Conservation (phyloP, 1,140 invertebrate genomes). For the Rhopalosiphum padi region DNA sequence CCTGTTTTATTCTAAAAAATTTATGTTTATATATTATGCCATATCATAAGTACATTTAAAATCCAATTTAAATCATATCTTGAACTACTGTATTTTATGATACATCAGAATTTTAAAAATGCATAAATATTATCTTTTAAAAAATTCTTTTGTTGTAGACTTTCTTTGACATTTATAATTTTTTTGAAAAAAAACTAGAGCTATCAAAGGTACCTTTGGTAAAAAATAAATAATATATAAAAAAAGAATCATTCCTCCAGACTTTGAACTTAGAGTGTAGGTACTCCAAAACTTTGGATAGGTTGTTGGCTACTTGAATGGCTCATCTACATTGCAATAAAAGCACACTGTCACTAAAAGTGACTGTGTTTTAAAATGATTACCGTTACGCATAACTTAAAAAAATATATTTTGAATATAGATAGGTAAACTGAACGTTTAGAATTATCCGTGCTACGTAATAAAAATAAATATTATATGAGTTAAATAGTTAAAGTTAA, state of each 20-base stretch:
- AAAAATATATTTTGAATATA: not conserved
- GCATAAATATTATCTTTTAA: not conserved
- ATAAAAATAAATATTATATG: not conserved
- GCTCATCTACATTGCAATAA: not conserved
- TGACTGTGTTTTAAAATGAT: too few species aligned
- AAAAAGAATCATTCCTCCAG: not conserved
- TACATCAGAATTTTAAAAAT: not conserved
- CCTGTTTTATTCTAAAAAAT: not conserved
- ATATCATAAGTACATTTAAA: not conserved
- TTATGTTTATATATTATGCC: not conserved
- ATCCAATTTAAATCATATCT: not conserved
- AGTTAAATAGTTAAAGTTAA: too few species aligned
- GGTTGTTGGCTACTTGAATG: not conserved
- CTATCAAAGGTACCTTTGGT: not conserved
- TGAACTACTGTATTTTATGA: not conserved
- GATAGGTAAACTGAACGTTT: not conserved
- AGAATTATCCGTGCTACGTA: not conserved
- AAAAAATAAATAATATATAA: not conserved
- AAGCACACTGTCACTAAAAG: not conserved
- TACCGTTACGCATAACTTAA: not conserved
- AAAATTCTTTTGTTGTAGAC: not conserved
- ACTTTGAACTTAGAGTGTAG: not conserved
- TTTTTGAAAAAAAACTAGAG: not conserved
- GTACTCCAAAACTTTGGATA: not conserved
- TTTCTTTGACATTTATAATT: slow-evolving; percentile 8